Conservation (phyloP, 2,113 vertebrate species). For the Vulpes ferrilata region DNA sequence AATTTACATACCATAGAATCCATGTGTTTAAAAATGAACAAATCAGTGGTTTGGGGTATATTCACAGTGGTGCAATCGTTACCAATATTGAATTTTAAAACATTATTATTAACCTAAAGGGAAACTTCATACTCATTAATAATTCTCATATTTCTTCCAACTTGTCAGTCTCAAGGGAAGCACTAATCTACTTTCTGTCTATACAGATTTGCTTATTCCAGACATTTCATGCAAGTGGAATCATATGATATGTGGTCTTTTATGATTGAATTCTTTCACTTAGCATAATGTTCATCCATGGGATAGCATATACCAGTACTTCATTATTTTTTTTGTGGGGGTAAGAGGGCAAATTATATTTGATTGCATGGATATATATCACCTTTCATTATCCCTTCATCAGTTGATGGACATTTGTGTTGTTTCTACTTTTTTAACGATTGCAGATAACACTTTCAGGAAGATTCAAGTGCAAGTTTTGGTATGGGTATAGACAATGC, state of each 20-base stretch:
- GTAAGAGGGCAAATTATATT: neutral
- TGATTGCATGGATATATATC: neutral
- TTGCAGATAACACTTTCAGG: neutral
- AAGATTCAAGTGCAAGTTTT: neutral
- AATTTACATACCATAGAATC: neutral
- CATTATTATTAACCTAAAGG: neutral
- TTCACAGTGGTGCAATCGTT: neutral
- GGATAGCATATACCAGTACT: neutral
- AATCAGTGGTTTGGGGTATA: neutral
- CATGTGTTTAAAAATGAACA: neutral
- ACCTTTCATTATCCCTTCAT: neutral
- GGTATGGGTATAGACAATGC: neutral
- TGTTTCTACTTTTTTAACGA: neutral
- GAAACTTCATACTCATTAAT: neutral
- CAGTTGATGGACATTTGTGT: neutral
- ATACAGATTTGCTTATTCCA: neutral
- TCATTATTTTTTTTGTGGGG: neutral
- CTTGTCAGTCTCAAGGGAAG: neutral
- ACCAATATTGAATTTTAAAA: neutral
- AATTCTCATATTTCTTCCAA: neutral
- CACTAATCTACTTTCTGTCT: neutral
- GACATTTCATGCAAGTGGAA: neutral
- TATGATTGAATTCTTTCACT: conserved; percentile 28
- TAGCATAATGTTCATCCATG: neutral
- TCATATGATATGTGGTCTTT: neutral